Conservation (phyloP, 2,888 invertebrate species). For the Scaptomyza cyrtandrae region DNA sequence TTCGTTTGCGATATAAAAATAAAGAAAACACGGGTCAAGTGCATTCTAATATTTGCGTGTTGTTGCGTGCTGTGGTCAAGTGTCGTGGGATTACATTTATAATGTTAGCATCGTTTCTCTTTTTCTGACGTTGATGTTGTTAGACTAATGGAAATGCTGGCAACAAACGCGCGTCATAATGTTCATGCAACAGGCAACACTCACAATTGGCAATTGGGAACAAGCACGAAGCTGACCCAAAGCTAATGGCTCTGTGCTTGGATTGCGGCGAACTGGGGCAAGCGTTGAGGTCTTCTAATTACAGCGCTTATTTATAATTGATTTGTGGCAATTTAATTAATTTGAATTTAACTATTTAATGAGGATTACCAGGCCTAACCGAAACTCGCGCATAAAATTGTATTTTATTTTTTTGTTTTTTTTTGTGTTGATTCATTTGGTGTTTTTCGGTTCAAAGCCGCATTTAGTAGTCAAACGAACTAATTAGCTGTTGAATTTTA, state of each 20-base stretch:
- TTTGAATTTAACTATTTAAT: slow-evolving; percentile 81
- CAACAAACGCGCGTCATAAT: slow-evolving; percentile 45
- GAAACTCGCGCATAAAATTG: slow-evolving; percentile 19
- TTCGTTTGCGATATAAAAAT: slow-evolving; percentile 36
- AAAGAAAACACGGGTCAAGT: slow-evolving; percentile 33
- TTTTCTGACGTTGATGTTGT: slow-evolving; percentile 64
- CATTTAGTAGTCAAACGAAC: slow-evolving; percentile 68
- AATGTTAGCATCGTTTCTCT: slow-evolving; percentile 40
- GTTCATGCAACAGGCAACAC: slow-evolving; percentile 73
- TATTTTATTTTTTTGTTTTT: slow-evolving; percentile 20
- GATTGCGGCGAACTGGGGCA: background rate
- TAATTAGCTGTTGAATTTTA: slow-evolving; percentile 81
- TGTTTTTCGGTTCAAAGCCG: slow-evolving; percentile 62
- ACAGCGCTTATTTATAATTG: slow-evolving; percentile 80
- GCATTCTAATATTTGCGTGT: slow-evolving; percentile 38
- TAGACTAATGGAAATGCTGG: slow-evolving; percentile 74
- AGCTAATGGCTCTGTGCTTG: slow-evolving; percentile 24
- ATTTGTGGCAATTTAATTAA: slow-evolving; percentile 81
- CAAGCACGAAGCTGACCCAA: slow-evolving; percentile 31
- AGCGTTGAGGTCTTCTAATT: slow-evolving; percentile 76
- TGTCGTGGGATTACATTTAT: slow-evolving; percentile 72
- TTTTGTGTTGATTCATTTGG: slow-evolving; percentile 10
- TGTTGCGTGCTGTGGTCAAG: slow-evolving; percentile 48
- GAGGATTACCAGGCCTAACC: slow-evolving; percentile 69
- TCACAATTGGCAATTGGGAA: slow-evolving; percentile 13